Conservation (phyloP, 1,140 invertebrate genomes). For the Neelides sp. region DNA sequence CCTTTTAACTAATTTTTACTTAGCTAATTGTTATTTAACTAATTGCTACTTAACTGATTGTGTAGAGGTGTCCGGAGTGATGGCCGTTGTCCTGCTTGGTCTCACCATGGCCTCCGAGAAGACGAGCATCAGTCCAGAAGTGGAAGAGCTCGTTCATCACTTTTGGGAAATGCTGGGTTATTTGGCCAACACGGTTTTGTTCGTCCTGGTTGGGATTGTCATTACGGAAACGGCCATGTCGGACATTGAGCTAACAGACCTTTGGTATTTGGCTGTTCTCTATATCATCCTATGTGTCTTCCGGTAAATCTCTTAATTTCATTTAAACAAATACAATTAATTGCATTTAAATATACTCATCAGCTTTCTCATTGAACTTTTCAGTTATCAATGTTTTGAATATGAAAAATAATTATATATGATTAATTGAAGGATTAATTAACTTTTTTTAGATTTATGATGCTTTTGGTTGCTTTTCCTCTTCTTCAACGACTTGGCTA, state of each 20-base stretch:
- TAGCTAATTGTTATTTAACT: too few species aligned
- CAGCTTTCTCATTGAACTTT: not conserved
- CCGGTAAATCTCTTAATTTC: conserved; percentile 31
- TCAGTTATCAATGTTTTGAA: not conserved
- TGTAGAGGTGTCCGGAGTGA: conserved; percentile 36
- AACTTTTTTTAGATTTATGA: conserved; percentile 29
- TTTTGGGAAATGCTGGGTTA: conserved; percentile 42
- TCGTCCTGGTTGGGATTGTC: conserved; percentile 40
- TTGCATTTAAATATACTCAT: not conserved
- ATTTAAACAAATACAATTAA: not conserved
- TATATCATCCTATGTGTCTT: conserved; percentile 36
- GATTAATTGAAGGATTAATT: too few species aligned
- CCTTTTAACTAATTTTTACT: too few species aligned
- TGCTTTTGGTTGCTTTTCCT: conserved; percentile 37
- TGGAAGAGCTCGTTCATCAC: conserved; percentile 37
- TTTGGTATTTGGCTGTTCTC: conserved; percentile 35
- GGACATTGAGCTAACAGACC: conserved; percentile 32
- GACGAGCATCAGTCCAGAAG: conserved; percentile 39
- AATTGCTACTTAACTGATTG: conserved; percentile 36
- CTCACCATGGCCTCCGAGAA: conserved; percentile 36
- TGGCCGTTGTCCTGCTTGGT: conserved; percentile 37
- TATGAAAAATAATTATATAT: not conserved
- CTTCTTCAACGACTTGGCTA: conserved; percentile 37
- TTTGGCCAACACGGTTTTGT: conserved; percentile 41
- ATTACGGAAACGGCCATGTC: conserved; percentile 34